Base-by-base conservation (phyloP, 2,113 vertebrate species). In the Lampris megalopsis region DNA sequence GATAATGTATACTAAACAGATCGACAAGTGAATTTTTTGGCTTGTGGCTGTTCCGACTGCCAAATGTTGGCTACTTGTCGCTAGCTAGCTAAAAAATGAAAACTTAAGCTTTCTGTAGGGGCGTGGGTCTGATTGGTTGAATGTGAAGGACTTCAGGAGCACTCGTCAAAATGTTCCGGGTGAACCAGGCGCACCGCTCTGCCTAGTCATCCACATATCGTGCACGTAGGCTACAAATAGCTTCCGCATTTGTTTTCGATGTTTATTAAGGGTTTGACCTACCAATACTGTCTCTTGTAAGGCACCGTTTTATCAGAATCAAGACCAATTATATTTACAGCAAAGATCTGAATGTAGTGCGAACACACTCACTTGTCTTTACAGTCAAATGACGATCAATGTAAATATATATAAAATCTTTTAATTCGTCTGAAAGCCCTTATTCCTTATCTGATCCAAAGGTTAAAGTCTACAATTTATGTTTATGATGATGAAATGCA, bases 231-330 rank as follows among this genome's bases (percentile, higher is more conserved):
- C 58, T 49, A 3, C 63, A 52, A 62, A 58, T 36, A 42, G 13
- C 47, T 56, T 70, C 69, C 71, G 0, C 8, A 47, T 45, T 67
- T 80, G 74, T 56, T 83, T 86, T 88, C 65, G 59, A 62, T 69
- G 64, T 91, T 92, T 90, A 92, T 88, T 91, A 58, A 86, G 56
- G 61, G 80, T 86, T 72, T 81, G 67, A 84, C 82, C 69, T 62
- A 79, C 75, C 84, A 91, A 88, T 91, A 89, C 86, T 82, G 77
- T 89, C 70, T 82, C 76, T 58, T 84, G 59, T 88, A 93, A 93
- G 92, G 92, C 91, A 93, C 92, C 86, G 61, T 77, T 89, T 90
- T 89, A 85, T 90, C 86, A 83, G 70, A 82, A 72, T 86, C 89
- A 83, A 87, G 75, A 85, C 83, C 84, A 82, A 85, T 88, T 57